phyloP scores from a whole-genome alignment of 2,113 vertebrate genomes.

The Dermatemys mawii region DNA sequence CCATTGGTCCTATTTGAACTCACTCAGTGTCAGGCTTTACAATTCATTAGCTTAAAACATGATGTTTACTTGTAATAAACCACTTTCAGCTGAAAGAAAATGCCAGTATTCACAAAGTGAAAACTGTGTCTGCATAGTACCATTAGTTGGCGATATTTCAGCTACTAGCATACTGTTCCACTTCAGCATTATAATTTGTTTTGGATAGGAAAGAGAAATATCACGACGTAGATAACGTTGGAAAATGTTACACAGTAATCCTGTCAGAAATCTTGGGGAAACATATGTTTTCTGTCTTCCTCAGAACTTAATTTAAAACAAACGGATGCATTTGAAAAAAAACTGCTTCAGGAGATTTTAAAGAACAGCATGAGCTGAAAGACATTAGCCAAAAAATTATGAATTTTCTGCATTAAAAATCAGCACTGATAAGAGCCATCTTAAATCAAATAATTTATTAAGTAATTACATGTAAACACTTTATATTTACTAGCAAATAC shows the following conservation, averaged over 20 bases:
- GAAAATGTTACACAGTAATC: neutral
- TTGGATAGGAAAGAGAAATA: neutral
- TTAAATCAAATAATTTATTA: constrained; percentile 77
- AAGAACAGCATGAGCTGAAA: constrained; percentile 57
- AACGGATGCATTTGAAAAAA: neutral
- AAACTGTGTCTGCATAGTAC: neutral
- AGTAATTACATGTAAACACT: constrained; percentile 73
- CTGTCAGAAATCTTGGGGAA: constrained; percentile 24
- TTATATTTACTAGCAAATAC: constrained; percentile 76
- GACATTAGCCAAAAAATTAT: constrained; percentile 32
- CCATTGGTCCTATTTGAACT: neutral
- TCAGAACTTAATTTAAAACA: constrained; percentile 29
- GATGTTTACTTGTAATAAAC: constrained; percentile 9
- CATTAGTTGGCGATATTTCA: neutral
- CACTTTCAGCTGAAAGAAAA: constrained; percentile 19
- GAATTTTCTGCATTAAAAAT: constrained; percentile 67
- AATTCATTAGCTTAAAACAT: constrained; percentile 10
- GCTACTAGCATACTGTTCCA: neutral
- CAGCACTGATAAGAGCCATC: constrained; percentile 70
- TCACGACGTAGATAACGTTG: neutral
- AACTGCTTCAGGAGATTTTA: constrained; percentile 40
- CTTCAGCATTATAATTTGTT: neutral
- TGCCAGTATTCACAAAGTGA: neutral
- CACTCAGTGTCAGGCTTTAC: neutral
- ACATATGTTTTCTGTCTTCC: constrained; percentile 18